Evolutionary conservation across 1,140 invertebrate species (phyloP), one percentile per base, ranked within the genome.

Genomic region (Potamilus streckersoni): DNA sequence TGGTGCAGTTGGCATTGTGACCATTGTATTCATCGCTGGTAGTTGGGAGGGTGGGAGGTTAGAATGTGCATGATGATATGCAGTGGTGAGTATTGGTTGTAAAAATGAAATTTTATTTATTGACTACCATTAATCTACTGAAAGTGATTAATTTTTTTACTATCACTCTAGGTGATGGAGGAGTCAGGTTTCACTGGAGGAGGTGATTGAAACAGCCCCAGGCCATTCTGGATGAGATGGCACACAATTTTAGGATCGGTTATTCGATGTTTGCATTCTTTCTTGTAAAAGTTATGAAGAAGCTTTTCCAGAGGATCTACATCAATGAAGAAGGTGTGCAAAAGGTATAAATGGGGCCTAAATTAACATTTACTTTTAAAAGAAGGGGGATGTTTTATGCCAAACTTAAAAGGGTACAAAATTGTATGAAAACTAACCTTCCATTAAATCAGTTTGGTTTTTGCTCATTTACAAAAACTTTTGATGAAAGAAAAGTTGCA

Each of bases 171-270:
- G 87, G 78, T 87, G 17, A 81, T 79, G 67, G 63, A 80, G 49
- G 85, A 87, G 61, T 84, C 80, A 55, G 81, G 82, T 15, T 61
- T 83, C 85, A 16, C 38, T 79, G 67, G 68, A 79, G 5, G 86
- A 92, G 71, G 78, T 94, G 17, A 84, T 90, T n/a, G 77, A 88
- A 89, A 59, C 90, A 93, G 85, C 93, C 96, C 3, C 83, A 91
- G 62, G 89, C 90, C 8, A 95, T 97, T 84, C 85, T 98, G 57
- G 93, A 96, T 82, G 96, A 97, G 90, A 97, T 98, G 92, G 94
- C 94, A 0, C 93, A 96, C 85, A 94, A 95, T 79, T 93, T 94
- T 73, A 93, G 94, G 79, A 87, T 97, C 80, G 92, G 93, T 95
- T 8, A 93, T 98, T 62, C 91, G 97, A 60, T 94, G 94, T 92